Base-by-base conservation (phyloP, 2,888 invertebrate species). In the Synergus japonicus region DNA sequence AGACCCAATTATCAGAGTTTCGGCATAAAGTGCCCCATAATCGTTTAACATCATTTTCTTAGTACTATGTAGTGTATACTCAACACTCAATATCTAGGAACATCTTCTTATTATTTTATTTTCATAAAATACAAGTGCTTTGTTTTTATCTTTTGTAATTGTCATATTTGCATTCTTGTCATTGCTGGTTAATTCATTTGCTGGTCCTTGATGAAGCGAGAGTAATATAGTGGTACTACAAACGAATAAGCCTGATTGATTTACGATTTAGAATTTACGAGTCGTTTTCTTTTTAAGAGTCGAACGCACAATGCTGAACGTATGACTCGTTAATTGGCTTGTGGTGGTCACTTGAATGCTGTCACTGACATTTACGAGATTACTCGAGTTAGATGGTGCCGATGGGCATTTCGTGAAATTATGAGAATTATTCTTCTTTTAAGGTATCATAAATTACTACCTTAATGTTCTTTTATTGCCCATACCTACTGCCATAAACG, bases 321-420 rank as follows among this genome's bases (percentile, higher is more conserved):
- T n/a, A 54, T 9, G n/a, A 54, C 54, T n/a, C 54, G 54, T 9
- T 54, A 54, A 54, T 54, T 54, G n/a, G n/a, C 54, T 54, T 54
- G 8, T 54, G n/a, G 54, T 54, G n/a, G n/a, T 54, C 54, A 54
- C 54, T 54, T n/a, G n/a, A 2, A n/a, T 54, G 54, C 54, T 54
- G 54, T 54, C 54, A n/a, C 54, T n/a, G 54, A 54, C 54, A 54
- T 54, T 54, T 54, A 54, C 54, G 54, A 54, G 54, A 54, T 54
- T 9, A n/a, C 54, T 54, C 9, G n/a, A 54, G n/a, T 54, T 54
- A 54, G 8, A n/a, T 54, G n/a, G 54, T n/a, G n/a, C 9, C 0
- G 54, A 54, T 2, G n/a, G n/a, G n/a, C n/a, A 18, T n/a, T n/a
- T 54, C n/a, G 54, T 54, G 8, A n/a, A 54, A n/a, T n/a, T 54